A percentile compares a stretch with the other conserved stretches of the same genome.
Evolutionary conservation across 2,113 vertebrate genomes (phyloP).

Genomic region (Pituophis catenifer): DNA sequence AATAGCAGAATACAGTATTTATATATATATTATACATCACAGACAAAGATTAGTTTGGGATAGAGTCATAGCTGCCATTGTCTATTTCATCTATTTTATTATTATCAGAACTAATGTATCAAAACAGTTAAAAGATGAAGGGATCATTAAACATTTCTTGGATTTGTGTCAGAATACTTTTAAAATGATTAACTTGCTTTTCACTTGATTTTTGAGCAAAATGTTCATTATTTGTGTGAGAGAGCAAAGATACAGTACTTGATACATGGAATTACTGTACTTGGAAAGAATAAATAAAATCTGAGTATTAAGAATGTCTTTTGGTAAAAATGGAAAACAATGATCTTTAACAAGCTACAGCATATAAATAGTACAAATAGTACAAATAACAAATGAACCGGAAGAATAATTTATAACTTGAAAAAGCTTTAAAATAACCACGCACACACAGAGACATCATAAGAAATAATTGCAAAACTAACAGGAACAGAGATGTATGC

Average conservation of each 20-base stretch:
- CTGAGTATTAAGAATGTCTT: background rate
- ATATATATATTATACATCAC: background rate
- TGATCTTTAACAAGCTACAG: background rate
- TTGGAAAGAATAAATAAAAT: background rate
- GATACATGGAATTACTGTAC: no score
- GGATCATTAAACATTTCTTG: background rate
- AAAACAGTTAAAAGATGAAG: background rate
- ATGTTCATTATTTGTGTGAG: background rate
- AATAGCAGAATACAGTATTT: background rate
- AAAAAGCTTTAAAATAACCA: background rate
- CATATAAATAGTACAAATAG: background rate
- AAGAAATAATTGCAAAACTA: conserved; percentile 19
- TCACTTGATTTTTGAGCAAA: background rate
- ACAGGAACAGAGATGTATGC: background rate
- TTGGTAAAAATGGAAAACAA: background rate
- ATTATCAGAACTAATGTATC: background rate
- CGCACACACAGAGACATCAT: background rate
- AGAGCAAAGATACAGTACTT: background rate
- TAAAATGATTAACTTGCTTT: background rate
- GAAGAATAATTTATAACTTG: background rate
- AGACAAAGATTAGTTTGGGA: background rate
- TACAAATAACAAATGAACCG: conserved; percentile 2
- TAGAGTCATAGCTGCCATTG: background rate
- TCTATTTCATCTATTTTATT: background rate
- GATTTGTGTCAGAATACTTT: background rate